phyloP scores from a whole-genome alignment of 2,797 vertebrate species.

The Mastacembelus armatus region DNA sequence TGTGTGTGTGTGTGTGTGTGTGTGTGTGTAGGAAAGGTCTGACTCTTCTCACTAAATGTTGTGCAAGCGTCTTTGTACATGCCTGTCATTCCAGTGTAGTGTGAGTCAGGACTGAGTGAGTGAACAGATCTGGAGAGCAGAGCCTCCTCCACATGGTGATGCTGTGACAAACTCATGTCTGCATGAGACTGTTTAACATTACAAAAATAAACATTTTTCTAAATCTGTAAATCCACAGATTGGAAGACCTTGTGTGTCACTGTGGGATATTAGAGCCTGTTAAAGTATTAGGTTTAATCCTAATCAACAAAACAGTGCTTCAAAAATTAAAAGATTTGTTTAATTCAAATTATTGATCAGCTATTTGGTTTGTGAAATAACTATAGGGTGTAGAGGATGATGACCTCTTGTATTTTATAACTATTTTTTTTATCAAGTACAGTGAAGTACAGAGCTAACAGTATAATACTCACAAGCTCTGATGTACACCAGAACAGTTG shows the following conservation, averaged over 20 bases:
- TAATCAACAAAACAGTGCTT: too few species aligned
- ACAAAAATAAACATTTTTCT: constrained; percentile 23
- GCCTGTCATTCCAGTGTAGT: constrained; percentile 65
- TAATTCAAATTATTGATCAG: too few species aligned
- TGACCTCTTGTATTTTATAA: too few species aligned
- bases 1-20: constrained; percentile 7
- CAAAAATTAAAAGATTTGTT: too few species aligned
- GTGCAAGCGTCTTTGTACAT: constrained; percentile 64
- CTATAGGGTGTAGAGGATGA: too few species aligned
- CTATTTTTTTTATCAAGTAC: too few species aligned
- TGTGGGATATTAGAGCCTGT: background rate
- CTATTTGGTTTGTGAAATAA: too few species aligned
- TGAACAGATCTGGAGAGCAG: constrained; percentile 41
- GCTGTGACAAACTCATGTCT: constrained; percentile 28
- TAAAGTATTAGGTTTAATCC: background rate
- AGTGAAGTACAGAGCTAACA: too few species aligned
- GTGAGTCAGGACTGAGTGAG: constrained; percentile 56
- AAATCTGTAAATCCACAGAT: background rate
- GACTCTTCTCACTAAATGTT: constrained; percentile 62
- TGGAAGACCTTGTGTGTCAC: background rate
- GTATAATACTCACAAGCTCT: too few species aligned
- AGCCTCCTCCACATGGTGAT: constrained; percentile 58
- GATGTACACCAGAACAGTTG: too few species aligned
- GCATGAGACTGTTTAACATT: constrained; percentile 20
- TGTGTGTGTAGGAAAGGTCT: constrained; percentile 29